phyloP scores from a whole-genome alignment of 1,140 invertebrate genomes.

The Globodera ellingtonae region DNA sequence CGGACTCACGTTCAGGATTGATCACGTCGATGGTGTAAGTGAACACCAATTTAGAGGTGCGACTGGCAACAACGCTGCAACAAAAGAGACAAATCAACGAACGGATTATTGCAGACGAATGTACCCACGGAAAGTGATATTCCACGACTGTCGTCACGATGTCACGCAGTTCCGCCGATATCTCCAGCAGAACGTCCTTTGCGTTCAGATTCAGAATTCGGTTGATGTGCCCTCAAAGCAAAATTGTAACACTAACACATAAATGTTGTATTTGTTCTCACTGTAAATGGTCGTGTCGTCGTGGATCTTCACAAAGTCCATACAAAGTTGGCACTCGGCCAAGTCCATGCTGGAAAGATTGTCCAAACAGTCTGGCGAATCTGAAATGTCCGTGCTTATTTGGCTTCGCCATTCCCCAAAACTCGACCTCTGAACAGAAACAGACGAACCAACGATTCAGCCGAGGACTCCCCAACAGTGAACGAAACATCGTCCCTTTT shows the following conservation, averaged over 20 bases:
- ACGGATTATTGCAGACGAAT: neutral
- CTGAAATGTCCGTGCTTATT: neutral
- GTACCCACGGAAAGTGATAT: slow-evolving; percentile 1
- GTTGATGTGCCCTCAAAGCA: slow-evolving; percentile 8
- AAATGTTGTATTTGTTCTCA: neutral
- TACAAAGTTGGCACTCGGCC: neutral
- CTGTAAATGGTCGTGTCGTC: slow-evolving; percentile 24
- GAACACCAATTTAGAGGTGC: neutral
- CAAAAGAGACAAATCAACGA: neutral
- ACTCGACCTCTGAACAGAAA: slow-evolving; percentile 19
- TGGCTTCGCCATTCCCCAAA: neutral
- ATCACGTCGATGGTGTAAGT: slow-evolving; percentile 14
- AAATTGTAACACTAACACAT: neutral
- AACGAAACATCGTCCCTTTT: neutral
- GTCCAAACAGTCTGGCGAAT: neutral
- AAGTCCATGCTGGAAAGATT: neutral
- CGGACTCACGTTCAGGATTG: slow-evolving; percentile 1
- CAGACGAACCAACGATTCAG: slow-evolving; percentile 23
- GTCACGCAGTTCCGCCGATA: slow-evolving; percentile 8
- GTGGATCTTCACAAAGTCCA: slow-evolving; percentile 23
- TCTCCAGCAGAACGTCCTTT: neutral
- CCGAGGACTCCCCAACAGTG: slow-evolving; percentile 1
- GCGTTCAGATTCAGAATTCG: slow-evolving; percentile 23
- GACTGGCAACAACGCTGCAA: slow-evolving; percentile 3
- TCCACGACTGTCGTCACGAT: slow-evolving; percentile 1